phyloP scores from a whole-genome alignment of 2,797 vertebrate species.

The Eulemur mongoz region DNA sequence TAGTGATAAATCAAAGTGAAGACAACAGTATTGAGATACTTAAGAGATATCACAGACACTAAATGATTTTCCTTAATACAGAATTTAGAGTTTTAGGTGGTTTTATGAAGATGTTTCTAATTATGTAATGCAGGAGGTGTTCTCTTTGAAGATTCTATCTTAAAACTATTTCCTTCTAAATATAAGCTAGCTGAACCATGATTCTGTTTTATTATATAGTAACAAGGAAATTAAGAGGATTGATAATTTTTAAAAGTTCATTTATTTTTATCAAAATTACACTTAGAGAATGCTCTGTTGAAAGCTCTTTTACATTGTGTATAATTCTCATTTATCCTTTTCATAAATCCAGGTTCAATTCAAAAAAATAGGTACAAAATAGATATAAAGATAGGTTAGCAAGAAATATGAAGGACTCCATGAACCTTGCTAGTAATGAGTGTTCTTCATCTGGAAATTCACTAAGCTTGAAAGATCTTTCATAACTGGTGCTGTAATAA shows the following conservation, averaged over 20 bases:
- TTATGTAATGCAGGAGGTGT: background rate
- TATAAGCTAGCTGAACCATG: background rate
- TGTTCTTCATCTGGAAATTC: background rate
- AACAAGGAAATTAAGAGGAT: background rate
- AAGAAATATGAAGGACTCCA: constrained; percentile 7
- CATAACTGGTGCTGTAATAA: background rate
- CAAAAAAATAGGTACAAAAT: background rate
- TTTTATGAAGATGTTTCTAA: constrained; percentile 34
- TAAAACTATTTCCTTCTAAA: constrained; percentile 26
- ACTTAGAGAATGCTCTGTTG: background rate
- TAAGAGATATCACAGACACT: background rate
- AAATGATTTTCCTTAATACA: background rate
- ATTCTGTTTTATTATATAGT: constrained; percentile 3
- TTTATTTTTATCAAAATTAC: constrained; percentile 12
- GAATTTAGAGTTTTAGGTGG: background rate
- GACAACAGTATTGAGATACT: background rate
- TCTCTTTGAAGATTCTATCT: constrained; percentile 4
- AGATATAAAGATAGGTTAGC: background rate
- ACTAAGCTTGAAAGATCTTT: constrained; percentile 2
- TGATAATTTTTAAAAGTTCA: background rate
- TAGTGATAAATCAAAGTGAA: background rate
- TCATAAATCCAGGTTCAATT: constrained; percentile 26
- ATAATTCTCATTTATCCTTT: background rate
- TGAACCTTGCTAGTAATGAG: background rate
- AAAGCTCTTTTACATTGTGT: background rate